Base-by-base conservation (phyloP, 2,797 vertebrate genomes). In the Alfaro cultratus region DNA sequence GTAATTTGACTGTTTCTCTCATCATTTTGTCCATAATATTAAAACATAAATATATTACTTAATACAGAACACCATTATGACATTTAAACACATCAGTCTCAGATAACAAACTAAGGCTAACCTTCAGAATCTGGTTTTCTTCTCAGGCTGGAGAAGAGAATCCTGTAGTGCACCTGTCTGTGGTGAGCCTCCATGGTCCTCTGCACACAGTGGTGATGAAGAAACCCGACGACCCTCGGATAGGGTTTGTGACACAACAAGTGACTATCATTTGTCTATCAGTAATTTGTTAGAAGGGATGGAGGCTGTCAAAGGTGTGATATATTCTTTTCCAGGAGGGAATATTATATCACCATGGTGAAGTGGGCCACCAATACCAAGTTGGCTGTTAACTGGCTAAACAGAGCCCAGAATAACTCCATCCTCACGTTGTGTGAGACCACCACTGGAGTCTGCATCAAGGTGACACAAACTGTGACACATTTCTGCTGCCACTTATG, bases 311-410 rank as follows among this genome's bases (percentile, higher is more conserved):
- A 78, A 74, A 67, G 64, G 53, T 13, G 71, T 85, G 73, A 86
- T 72, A 36, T 62, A 1, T 76, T 80, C 55, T 81, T 18, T 83
- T 90, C 31, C 83, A 96, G 95, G 88, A 98, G 97, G 85, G 98
- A 99, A 67, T 97, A 97, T 94, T 99, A 99, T 83, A 96, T 99
- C 91, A 99, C 98, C 74, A 97, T 99, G 97, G 99, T 99, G 88
- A 99, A 97, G 43, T 99, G 99, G 99, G 97, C 98, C 53, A 98
- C 98, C 79, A 99, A 97, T 93, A 99, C 98, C 89, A 99, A 99
- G 90, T 96, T 99, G 84, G 98, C 98, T 4, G 97, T 99, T 45
- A 99, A 98, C 94, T 99, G 99, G 99, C 94, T 99, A 87, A 99
- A 98, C 96, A 94, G 99, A 81, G 97, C 97, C 0, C 99, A 99